Conservation (phyloP, 92 coral and sea anemone genomes). For the Porites divaricata region DNA sequence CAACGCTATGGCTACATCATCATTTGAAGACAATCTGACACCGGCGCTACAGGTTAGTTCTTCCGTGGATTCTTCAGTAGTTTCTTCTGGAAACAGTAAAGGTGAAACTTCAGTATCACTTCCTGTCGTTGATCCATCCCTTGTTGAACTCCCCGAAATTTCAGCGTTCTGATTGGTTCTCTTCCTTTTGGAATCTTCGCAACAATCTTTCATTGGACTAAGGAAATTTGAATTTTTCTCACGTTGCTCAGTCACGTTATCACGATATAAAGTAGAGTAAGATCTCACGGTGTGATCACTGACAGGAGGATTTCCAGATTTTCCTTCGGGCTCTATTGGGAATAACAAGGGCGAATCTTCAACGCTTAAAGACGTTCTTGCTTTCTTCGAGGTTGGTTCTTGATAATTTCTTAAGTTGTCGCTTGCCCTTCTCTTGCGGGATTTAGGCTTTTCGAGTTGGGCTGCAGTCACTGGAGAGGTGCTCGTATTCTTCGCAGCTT, state of each 20-base stretch:
- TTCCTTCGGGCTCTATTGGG: neutral
- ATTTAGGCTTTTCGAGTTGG: neutral
- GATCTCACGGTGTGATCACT: neutral
- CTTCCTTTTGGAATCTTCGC: neutral
- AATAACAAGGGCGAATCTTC: neutral
- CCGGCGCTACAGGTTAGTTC: neutral
- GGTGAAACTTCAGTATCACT: slow-evolving; percentile 18
- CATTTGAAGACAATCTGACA: neutral
- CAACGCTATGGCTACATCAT: neutral
- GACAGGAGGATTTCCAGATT: neutral
- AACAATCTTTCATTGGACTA: neutral
- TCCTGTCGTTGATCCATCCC: neutral
- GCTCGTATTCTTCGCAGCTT: neutral
- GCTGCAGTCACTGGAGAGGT: neutral
- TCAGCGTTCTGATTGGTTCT: neutral
- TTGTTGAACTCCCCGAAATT: neutral
- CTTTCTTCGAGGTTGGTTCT: neutral
- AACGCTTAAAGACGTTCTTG: neutral
- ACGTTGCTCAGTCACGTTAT: neutral
- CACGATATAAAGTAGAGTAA: neutral
- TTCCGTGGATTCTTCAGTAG: neutral
- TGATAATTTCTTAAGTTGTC: neutral
- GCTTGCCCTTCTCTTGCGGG: neutral
- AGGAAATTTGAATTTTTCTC: neutral
- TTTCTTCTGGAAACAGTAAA: slow-evolving; percentile 17